Evolutionary conservation across 2,888 invertebrate genomes (phyloP).

Genomic region (Philonicus albiceps): DNA sequence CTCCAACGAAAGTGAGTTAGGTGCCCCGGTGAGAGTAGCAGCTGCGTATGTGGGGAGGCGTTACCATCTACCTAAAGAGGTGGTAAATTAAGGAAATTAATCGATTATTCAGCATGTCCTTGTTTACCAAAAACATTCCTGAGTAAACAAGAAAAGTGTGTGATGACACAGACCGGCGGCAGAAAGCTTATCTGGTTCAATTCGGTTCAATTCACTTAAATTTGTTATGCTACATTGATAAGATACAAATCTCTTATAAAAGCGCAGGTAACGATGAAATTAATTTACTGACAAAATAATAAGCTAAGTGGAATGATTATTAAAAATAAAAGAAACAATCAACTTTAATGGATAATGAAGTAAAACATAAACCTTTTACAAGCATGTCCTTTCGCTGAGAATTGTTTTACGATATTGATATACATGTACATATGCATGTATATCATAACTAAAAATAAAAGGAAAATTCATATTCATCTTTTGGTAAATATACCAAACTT

Average conservation of each 20-base stretch:
- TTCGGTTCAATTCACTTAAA: not conserved
- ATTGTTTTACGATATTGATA: no score
- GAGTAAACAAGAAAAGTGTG: not conserved
- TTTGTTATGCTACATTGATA: not conserved
- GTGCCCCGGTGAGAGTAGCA: not conserved
- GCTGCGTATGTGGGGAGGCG: not conserved
- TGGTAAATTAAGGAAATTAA: not conserved
- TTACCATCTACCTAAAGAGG: not conserved
- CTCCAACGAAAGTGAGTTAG: not conserved
- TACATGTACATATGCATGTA: no score
- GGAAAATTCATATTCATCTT: no score
- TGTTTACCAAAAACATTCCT: not conserved
- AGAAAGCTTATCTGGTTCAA: not conserved
- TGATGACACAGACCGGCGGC: not conserved
- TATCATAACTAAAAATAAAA: no score
- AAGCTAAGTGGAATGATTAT: no score
- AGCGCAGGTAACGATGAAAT: no score
- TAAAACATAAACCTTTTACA: no score
- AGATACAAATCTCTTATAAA: not conserved
- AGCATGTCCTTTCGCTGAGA: no score
- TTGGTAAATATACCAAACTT: no score
- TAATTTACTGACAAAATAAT: no score
- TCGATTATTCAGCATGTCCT: not conserved
- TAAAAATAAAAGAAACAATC: no score
- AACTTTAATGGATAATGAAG: no score